Conservation (phyloP, 2,797 vertebrate species). For the Morelia viridis region DNA sequence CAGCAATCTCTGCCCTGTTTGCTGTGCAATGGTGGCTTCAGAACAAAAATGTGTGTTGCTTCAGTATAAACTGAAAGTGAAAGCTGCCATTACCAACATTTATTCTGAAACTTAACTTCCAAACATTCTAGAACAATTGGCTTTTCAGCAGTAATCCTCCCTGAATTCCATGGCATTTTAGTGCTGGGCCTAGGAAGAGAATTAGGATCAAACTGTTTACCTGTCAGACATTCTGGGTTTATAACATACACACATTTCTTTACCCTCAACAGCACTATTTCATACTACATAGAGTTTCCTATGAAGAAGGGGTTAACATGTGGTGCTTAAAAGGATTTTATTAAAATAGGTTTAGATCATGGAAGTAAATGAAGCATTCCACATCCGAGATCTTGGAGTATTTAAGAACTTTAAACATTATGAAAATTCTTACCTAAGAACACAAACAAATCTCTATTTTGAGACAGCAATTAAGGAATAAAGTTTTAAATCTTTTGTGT, state of each 20-base stretch:
- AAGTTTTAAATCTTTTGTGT: neutral
- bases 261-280: neutral
- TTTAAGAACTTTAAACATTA: neutral
- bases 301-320: neutral
- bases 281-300: neutral
- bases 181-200: constrained; percentile 15
- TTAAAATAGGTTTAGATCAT: constrained; percentile 4
- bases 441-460: neutral
- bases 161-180: constrained; percentile 41
- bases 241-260: neutral
- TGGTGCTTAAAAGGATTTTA: neutral
- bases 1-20: neutral
- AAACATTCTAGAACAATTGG: constrained; percentile 38
- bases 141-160: constrained; percentile 36
- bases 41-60: neutral
- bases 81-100: constrained; percentile 49
- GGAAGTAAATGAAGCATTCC: neutral
- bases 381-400: neutral
- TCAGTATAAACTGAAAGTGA: constrained; percentile 40
- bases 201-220: constrained; percentile 12
- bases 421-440: neutral
- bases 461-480: neutral
- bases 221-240: neutral
- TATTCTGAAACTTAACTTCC: constrained; percentile 37
- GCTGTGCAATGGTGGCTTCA: neutral